Evolutionary conservation across 2,797 vertebrate species (phyloP), one percentile per base, ranked within the genome.

Genomic region (Lindbergichthys nudifrons): DNA sequence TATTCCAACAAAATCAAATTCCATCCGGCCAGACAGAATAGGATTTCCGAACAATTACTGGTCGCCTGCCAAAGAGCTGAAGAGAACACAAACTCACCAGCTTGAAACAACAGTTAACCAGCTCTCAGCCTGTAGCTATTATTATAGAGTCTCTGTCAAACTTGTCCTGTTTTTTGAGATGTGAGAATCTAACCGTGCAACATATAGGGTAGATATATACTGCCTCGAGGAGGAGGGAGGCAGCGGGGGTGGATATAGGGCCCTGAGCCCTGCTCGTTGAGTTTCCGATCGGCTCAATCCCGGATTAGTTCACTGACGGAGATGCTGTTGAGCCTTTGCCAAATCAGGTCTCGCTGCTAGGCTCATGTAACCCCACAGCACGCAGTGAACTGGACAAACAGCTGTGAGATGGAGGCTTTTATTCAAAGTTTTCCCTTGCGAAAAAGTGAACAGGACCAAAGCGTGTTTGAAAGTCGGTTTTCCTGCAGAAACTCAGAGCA

Each of bases 251-350:
- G 75, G 76, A 64, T 70, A 68, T 57, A 70, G 81, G 32, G 78
- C 70, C 80, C 78, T 63, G 75, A 77, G 80, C 77, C 68, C 87
- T 75, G 76, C 78, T 77, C n/a, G 68, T 58, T 71, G 68, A 81
- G 85, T 89, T 90, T 89, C 91, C 73, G 66, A 88, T 86, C 86
- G 68, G 84, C 73, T 90, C 89, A 92, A 90, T 93, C 90, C 89
- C 41, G 51, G 92, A 93, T 94, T 94, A 94, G 91, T 88, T 87
- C 54, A 88, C 88, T 93, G 90, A 92, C 88, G 79, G 87, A 90
- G 89, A 89, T 73, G 80, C 85, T 86, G 89, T 80, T 88, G 84
- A 84, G 83, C 73, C 61, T 72, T 62, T 84, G 86, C 86, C 89
- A 82, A 87, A 82, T 89, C 86, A 75, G 89, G 73, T 69, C 84